Conservation (phyloP, 2,888 invertebrate species). For the Spodoptera picta region DNA sequence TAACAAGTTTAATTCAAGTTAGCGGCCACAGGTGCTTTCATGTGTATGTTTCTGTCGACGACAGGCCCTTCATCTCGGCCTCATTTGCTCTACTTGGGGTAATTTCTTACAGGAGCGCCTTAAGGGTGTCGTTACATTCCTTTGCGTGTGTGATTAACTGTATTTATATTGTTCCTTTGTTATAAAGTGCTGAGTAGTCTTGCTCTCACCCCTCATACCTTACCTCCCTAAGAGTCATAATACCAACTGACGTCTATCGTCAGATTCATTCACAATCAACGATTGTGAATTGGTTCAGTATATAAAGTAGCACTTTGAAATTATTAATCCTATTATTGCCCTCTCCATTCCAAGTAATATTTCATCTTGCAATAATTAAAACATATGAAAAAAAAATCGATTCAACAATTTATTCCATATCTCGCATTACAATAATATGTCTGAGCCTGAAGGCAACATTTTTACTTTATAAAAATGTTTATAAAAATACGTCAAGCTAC, state of each 20-base stretch:
- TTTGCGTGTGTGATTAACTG: slow-evolving; percentile 68
- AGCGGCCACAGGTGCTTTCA: slow-evolving; percentile 61
- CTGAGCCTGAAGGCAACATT: too few species aligned
- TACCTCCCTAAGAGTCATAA: slow-evolving; percentile 68
- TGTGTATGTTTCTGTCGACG: slow-evolving; percentile 49
- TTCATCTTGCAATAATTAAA: too few species aligned
- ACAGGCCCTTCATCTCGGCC: slow-evolving; percentile 44
- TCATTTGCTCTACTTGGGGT: slow-evolving; percentile 48
- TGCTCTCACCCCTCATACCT: slow-evolving; percentile 66
- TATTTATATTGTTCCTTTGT: slow-evolving; percentile 75
- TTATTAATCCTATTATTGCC: too few species aligned
- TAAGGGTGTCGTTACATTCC: slow-evolving; percentile 61
- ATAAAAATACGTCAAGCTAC: neutral
- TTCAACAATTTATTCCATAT: too few species aligned
- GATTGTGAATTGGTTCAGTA: slow-evolving; percentile 59
- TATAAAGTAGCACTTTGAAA: too few species aligned
- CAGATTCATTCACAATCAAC: slow-evolving; percentile 74
- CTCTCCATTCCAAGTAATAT: too few species aligned
- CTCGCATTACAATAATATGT: too few species aligned
- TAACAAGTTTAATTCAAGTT: slow-evolving; percentile 58
- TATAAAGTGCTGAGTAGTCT: slow-evolving; percentile 66
- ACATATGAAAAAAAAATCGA: too few species aligned
- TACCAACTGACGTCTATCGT: slow-evolving; percentile 73
- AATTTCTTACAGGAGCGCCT: slow-evolving; percentile 52
- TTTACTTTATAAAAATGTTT: too few species aligned